Evolutionary conservation across 2,888 invertebrate species (phyloP), one percentile per base, ranked within the genome.

Genomic region (Lamellibrachia columna): DNA sequence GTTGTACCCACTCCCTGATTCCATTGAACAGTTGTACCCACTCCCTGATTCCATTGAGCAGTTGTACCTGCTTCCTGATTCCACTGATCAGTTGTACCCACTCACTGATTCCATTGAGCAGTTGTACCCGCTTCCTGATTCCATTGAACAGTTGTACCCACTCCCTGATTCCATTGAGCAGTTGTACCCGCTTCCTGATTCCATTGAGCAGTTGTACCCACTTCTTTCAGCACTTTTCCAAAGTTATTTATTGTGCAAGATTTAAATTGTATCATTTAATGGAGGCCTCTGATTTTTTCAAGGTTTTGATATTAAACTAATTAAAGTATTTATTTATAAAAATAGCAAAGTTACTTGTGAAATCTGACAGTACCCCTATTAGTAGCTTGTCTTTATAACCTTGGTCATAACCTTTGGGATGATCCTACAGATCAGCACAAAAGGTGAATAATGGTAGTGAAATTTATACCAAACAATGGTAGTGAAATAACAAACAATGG

Each of bases 181-280:
- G 40, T 75, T 75, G 75, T 75, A 75, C 75, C n/a, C n/a, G 22
- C 6, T 75, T 1, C 15, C 75, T 75, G 75, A 75, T 6, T 75
- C 40, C 40, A 1, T 40, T 40, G 40, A 40, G 40, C 40, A 40
- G 75, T 6, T 75, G 22, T n/a, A 75, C 6, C 75, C 15, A 22
- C 75, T 75, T 75, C 75, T 22, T 75, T 75, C 75, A 75, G 22
- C 22, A 15, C 3, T 75, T n/a, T 22, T 22, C 75, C 15, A 75
- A 75, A 75, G 75, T 75, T 75, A 22, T 75, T 75, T 75, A 15
- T 75, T 75, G 75, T 75, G 75, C 75, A 75, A 75, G 75, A 75
- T 15, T 40, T 40, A 40, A 40, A 40, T 40, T 40, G 40, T 40
- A 0, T 40, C 40, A 40, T 40, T 40, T 40, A 40, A 40, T 40